A percentile compares a stretch with the other conserved stretches of the same genome.
Evolutionary conservation across 2,888 invertebrate genomes (phyloP).

Genomic region (Labia minor): DNA sequence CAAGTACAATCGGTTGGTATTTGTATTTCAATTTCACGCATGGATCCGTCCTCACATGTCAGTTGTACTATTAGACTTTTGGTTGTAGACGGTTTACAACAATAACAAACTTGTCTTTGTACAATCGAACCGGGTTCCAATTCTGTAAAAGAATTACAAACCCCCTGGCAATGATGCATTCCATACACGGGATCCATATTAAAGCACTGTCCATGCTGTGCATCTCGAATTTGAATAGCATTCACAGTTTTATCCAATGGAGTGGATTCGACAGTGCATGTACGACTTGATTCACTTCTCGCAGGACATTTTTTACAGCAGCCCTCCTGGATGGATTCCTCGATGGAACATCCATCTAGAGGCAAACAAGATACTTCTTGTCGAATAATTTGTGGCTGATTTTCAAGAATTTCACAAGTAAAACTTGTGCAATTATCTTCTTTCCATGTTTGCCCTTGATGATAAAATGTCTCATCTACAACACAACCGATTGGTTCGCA

Average conservation of each 20-base stretch:
- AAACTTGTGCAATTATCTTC: conserved; percentile 54
- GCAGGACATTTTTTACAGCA: conserved; percentile 54
- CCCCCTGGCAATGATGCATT: conserved; percentile 59
- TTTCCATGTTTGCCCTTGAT: conserved; percentile 47
- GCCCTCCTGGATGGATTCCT: conserved; percentile 46
- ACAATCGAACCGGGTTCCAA: conserved; percentile 33
- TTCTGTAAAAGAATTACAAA: conserved; percentile 57
- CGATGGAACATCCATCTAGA: conserved; percentile 46
- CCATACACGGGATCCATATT: conserved; percentile 49
- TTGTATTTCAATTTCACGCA: conserved; percentile 30
- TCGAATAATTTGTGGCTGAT: conserved; percentile 40
- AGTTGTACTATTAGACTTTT: conserved; percentile 36
- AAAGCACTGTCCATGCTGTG: conserved; percentile 49
- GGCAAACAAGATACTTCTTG: conserved; percentile 50
- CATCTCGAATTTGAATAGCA: conserved; percentile 41
- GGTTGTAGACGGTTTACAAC: conserved; percentile 39
- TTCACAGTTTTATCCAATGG: conserved; percentile 45
- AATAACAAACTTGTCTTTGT: conserved; percentile 33
- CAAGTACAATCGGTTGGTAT: conserved; percentile 37
- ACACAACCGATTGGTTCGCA: conserved; percentile 53
- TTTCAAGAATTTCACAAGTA: conserved; percentile 38
- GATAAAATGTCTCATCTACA: conserved; percentile 39
- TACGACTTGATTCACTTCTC: conserved; percentile 39
- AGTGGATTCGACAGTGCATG: conserved; percentile 46
- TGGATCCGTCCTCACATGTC: conserved; percentile 39